Evolutionary conservation across 2,797 vertebrate species (phyloP).

Genomic region (Kryptopterus vitreolus): DNA sequence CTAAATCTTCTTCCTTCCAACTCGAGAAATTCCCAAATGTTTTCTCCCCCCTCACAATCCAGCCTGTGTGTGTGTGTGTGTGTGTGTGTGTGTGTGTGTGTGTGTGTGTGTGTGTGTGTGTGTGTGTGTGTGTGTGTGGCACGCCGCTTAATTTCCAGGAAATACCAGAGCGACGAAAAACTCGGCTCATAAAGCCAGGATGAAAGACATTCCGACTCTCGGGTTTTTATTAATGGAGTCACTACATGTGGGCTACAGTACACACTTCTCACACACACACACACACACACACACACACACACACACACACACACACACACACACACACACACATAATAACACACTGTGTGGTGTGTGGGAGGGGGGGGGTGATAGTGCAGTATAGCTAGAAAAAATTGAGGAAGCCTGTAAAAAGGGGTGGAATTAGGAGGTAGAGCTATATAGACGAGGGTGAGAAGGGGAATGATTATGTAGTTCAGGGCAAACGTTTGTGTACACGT

Average conservation of each 20-base stretch:
- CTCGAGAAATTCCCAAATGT: too few species aligned
- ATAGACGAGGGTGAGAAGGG: neutral
- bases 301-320: too few species aligned
- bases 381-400: neutral
- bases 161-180: slow-evolving; percentile 67
- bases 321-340: slow-evolving; percentile 39
- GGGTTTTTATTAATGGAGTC: slow-evolving; percentile 60
- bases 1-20: neutral
- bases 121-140: slow-evolving; percentile 35
- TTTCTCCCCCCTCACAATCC: too few species aligned
- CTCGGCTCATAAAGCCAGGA: slow-evolving; percentile 66
- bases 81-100: slow-evolving; percentile 28
- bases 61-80: too few species aligned
- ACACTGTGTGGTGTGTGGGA: neutral
- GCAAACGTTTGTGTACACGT: too few species aligned
- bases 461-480: neutral
- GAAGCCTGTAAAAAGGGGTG: neutral
- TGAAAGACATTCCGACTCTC: slow-evolving; percentile 74
- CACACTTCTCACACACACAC: slow-evolving; percentile 58
- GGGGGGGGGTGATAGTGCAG: too few species aligned
- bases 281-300: slow-evolving; percentile 42
- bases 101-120: slow-evolving; percentile 10
- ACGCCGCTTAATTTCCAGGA: slow-evolving; percentile 62
- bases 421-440: neutral
- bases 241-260: slow-evolving; percentile 70